Evolutionary conservation across 2,888 invertebrate genomes (phyloP).

Genomic region (Liodrosophila aerea): DNA sequence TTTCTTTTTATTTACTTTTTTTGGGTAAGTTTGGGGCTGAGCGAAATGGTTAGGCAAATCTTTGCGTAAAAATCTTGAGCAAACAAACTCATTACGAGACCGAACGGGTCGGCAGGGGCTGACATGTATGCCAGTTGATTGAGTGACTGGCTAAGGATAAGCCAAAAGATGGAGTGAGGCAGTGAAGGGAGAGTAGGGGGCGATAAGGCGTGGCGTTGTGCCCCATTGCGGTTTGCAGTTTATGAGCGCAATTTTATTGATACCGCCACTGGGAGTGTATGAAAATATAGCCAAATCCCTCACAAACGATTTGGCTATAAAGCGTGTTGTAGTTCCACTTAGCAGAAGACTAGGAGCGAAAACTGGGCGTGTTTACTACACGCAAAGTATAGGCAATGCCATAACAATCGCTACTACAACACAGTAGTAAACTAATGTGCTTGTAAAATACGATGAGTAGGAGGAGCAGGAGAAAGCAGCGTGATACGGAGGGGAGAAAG

Average conservation of each 20-base stretch:
- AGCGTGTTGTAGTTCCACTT: constrained; percentile 45
- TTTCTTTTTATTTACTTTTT: no score
- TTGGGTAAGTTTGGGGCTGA: constrained; percentile 15
- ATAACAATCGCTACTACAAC: constrained; percentile 54
- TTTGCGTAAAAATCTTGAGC: constrained; percentile 50
- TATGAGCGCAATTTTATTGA: constrained; percentile 75
- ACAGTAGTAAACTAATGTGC: constrained; percentile 49
- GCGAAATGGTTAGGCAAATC: constrained; percentile 64
- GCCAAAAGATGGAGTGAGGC: neutral
- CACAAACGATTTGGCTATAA: constrained; percentile 29
- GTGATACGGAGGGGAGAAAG: neutral
- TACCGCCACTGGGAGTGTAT: constrained; percentile 70
- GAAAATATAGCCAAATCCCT: constrained; percentile 33
- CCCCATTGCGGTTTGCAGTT: constrained; percentile 52
- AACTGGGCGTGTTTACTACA: constrained; percentile 56
- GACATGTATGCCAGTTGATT: constrained; percentile 59
- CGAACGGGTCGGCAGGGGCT: constrained; percentile 1
- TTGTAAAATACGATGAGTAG: constrained; percentile 41
- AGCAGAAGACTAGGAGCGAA: constrained; percentile 12
- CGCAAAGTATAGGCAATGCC: constrained; percentile 37
- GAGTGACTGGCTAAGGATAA: constrained; percentile 55
- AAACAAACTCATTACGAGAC: constrained; percentile 67
- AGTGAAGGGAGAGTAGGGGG: neutral
- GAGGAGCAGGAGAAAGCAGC: neutral
- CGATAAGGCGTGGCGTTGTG: constrained; percentile 30